These are phyloP conservation scores for Heliconius hermathena DNA, from an alignment of 1,140 invertebrate genomes.

Conservation along the genomic window DNA sequence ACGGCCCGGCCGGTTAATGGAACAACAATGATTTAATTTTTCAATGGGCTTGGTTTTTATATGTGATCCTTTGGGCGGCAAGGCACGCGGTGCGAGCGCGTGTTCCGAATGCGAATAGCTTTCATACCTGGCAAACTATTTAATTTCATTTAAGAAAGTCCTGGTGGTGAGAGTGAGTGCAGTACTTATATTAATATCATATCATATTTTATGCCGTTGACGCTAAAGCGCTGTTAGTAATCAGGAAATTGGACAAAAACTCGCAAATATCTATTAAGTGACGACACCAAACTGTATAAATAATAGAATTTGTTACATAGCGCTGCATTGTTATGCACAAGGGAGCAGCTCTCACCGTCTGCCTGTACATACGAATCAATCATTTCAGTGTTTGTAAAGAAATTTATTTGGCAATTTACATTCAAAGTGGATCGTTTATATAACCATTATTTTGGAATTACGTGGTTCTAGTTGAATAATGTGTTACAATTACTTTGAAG, in stretches of 20 bases:
- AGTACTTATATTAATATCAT: constrained; percentile 52
- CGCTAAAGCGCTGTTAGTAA: background rate
- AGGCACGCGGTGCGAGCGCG: constrained; percentile 64
- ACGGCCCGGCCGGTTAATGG: constrained; percentile 74
- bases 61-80: constrained; percentile 78
- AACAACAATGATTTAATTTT: constrained; percentile 81
- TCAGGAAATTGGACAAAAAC: constrained; percentile 11
- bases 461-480: constrained; percentile 18
- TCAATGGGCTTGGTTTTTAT: constrained; percentile 83
- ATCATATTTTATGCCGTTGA: constrained; percentile 16
- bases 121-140: constrained; percentile 77
- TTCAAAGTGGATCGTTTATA: constrained; percentile 29
- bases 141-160: constrained; percentile 81
- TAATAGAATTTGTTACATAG: constrained; percentile 19
- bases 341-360: constrained; percentile 51
- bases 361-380: constrained; percentile 58
- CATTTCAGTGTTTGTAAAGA: constrained; percentile 37
- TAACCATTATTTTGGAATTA: constrained; percentile 40
- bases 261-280: background rate
- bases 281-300: background rate
- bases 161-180: constrained; percentile 71
- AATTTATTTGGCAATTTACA: constrained; percentile 30
- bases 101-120: constrained; percentile 63
- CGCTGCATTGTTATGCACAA: constrained; percentile 45
- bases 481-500: constrained; percentile 28